Percentiles rank a stretch among this genome's conserved stretches.
Evolutionary conservation across 1,140 invertebrate genomes (phyloP).

Genomic region (Theocolax elegans): DNA sequence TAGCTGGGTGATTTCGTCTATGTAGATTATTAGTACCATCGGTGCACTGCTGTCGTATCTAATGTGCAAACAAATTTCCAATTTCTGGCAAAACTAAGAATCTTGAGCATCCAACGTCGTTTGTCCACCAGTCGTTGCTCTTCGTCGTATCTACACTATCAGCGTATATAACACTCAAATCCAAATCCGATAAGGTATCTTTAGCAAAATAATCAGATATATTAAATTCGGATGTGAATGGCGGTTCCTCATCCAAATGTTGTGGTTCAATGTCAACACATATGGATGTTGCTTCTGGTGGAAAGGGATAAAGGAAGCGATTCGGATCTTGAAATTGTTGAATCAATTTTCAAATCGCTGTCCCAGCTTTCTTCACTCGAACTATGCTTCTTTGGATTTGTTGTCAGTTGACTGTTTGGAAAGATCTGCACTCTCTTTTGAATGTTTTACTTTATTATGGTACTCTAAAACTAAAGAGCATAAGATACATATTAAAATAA

Average conservation of each 20-base stretch:
- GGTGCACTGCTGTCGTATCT: constrained; percentile 55
- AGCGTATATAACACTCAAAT: constrained; percentile 47
- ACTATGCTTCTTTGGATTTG: no score
- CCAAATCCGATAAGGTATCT: constrained; percentile 59
- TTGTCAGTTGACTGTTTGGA: no score
- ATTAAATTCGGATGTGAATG: constrained; percentile 65
- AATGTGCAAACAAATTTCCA: constrained; percentile 51
- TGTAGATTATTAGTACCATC: constrained; percentile 58
- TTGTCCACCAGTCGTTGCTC: constrained; percentile 55
- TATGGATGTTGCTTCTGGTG: constrained; percentile 63
- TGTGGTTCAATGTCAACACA: constrained; percentile 63
- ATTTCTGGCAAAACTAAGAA: constrained; percentile 55
- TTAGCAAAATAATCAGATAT: constrained; percentile 64
- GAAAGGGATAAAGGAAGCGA: constrained; percentile 60
- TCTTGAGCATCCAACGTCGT: constrained; percentile 59
- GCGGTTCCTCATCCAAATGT: constrained; percentile 58
- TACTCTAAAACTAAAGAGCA: no score
- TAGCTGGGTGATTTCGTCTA: constrained; percentile 47
- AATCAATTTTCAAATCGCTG: constrained; percentile 54
- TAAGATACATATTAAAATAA: no score
- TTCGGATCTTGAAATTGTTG: constrained; percentile 46
- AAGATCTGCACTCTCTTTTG: no score
- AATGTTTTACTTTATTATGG: no score
- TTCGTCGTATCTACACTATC: constrained; percentile 42
- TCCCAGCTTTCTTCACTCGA: constrained; percentile 55